Evolutionary conservation across 2,113 vertebrate genomes (phyloP).

Genomic region (Laticauda colubrina): DNA sequence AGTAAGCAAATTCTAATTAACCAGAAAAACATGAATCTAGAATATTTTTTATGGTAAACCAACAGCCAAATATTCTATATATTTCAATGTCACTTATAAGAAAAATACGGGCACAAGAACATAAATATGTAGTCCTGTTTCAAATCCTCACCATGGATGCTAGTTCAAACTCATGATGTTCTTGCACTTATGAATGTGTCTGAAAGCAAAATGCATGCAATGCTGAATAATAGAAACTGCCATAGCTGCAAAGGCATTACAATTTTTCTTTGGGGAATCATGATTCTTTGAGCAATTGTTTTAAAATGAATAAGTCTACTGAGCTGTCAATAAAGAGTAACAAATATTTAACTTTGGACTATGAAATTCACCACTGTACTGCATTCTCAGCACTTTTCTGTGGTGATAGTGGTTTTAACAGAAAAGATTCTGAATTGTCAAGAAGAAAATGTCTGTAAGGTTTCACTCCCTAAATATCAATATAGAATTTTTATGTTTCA

Average conservation of each 20-base stretch:
- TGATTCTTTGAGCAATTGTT: constrained; percentile 19
- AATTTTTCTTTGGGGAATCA: not conserved
- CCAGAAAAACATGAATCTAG: constrained; percentile 69
- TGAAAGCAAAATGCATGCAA: not conserved
- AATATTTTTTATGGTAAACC: constrained; percentile 70
- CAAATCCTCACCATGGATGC: constrained; percentile 22
- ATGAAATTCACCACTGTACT: not conserved
- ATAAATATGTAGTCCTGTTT: constrained; percentile 19
- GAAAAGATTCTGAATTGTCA: not conserved
- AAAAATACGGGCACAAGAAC: constrained; percentile 41
- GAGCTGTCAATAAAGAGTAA: not conserved
- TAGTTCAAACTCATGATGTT: constrained; percentile 11
- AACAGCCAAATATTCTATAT: constrained; percentile 71
- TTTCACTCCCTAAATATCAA: not conserved
- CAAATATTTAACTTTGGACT: not conserved
- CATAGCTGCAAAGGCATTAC: not conserved
- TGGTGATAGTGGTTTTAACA: not conserved
- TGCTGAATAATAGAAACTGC: not conserved
- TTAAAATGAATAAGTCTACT: constrained; percentile 17
- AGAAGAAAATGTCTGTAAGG: not conserved
- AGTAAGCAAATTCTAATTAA: constrained; percentile 80
- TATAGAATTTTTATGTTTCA: not conserved
- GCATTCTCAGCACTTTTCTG: not conserved
- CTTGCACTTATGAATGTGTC: accelerated
- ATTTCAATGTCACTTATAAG: constrained; percentile 45